A percentile compares a stretch with the other conserved stretches of the same genome.
phyloP scores from a whole-genome alignment of 2,888 invertebrate species.

The Hydropsyche betteni region DNA sequence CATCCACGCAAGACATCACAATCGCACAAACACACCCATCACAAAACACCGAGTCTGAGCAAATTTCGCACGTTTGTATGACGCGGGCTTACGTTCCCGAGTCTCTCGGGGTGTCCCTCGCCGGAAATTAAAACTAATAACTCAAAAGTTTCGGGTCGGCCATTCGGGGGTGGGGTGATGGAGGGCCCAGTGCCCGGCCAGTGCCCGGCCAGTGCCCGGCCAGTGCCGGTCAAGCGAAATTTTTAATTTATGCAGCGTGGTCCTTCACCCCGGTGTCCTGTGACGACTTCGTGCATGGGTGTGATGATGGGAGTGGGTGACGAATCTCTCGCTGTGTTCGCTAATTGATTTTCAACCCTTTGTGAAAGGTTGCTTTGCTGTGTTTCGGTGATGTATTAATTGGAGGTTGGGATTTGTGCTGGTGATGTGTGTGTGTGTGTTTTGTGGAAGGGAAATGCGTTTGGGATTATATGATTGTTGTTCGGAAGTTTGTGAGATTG shows the following conservation, averaged over 20 bases:
- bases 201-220: conserved; percentile 16
- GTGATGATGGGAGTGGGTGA: conserved; percentile 7
- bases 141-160: conserved; percentile 59
- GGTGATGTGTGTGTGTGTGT: too few relatives aligned
- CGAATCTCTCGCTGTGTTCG: not conserved
- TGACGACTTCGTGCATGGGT: conserved; percentile 15
- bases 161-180: too few relatives aligned
- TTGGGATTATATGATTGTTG: too few relatives aligned
- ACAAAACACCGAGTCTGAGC: too few relatives aligned
- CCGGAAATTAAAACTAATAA: conserved; percentile 71
- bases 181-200: not conserved
- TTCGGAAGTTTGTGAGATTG: too few relatives aligned
- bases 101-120: conserved; percentile 61
- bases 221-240: conserved; percentile 38
- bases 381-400: too few relatives aligned
- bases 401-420: too few relatives aligned
- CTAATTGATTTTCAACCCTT: conserved; percentile 26
- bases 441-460: too few relatives aligned
- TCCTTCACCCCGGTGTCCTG: conserved; percentile 24
- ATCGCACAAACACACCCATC: too few relatives aligned
- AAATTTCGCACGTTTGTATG: conserved; percentile 3
- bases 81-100: conserved; percentile 1
- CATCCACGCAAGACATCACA: too few relatives aligned
- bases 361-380: too few relatives aligned
- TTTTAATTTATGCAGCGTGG: conserved; percentile 37